A percentile compares a stretch with the other conserved stretches of the same genome.
Conservation (phyloP, 2,797 vertebrate genomes). For the Nyctalus aviator region DNA sequence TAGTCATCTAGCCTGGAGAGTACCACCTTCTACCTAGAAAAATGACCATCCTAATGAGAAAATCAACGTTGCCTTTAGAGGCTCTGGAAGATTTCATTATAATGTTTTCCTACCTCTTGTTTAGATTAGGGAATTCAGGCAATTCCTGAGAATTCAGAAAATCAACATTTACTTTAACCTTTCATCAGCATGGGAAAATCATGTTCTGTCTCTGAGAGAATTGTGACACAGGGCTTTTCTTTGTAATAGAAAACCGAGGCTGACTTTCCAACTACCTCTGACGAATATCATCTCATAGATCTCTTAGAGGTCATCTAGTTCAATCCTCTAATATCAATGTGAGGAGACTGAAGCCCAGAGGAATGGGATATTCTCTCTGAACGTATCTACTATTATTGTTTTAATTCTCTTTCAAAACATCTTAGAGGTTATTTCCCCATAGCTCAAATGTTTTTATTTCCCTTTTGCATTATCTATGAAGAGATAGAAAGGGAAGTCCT, state of each 20-base stretch:
- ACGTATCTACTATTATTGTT: not conserved
- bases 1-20: not conserved
- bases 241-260: not conserved
- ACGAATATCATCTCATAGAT: not conserved
- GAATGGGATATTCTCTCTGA: not conserved
- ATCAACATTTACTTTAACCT: not conserved
- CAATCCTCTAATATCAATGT: not conserved
- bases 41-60: not conserved
- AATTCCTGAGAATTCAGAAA: not conserved
- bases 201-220: not conserved
- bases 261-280: not conserved
- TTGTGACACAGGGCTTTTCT: not conserved
- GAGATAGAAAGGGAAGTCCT: not conserved
- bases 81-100: not conserved
- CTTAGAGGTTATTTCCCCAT: not conserved
- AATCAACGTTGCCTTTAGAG: not conserved
- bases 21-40: not conserved
- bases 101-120: not conserved
- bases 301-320: not conserved
- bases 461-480: not conserved
- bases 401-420: constrained; percentile 23
- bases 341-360: not conserved
- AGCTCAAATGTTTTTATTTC: constrained; percentile 24
- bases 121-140: not conserved
- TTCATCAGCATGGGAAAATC: not conserved